Base-by-base conservation (phyloP, 2,113 vertebrate genomes). In the Otolemur garnettii region DNA sequence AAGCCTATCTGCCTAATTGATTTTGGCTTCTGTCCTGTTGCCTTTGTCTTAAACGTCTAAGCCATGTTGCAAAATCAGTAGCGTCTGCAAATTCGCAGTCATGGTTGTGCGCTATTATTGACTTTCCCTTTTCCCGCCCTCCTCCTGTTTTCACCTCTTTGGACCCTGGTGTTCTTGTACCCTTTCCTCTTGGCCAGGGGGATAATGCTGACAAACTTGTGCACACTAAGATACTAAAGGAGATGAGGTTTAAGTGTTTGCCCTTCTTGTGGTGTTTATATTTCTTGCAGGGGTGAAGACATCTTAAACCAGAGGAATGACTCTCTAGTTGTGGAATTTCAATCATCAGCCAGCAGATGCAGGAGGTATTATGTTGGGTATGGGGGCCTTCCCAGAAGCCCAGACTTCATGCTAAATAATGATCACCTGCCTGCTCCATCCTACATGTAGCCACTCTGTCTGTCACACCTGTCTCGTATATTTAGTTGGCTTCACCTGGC, bases 251-350 rank as follows among this genome's bases (percentile, higher is more conserved):
- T 69, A 77, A 95, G 85, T 57, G 22, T 84, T 93, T 91, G 93
- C 66, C 94, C 91, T 92, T 83, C 89, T 96, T 96, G 96, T 97
- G 97, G 95, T 97, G 78, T 97, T 87, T 95, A 2, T 92, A 7
- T 98, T 97, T 98, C 85, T 98, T 98, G 57, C 96, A 98, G 97
- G 97, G 97, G 97, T 78, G 97, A 98, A 98, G 97, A 98, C 96
- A 97, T 98, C 97, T 91, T 98, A 96, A 98, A 18, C 96, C 97
- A 98, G 97, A 97, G 97, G 96, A 98, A 50, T 78, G 97, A 98
- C 59, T 96, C 97, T 81, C 95, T 98, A 94, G 97, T 97, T 59
- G 95, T 98, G 97, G 97, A 98, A 82, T 97, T 98, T 96, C 97
- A 98, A 96, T 95, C 97, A 0, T 98, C 97, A 91, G 87, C 97